phyloP scores from a whole-genome alignment of 1,140 invertebrate species.

The Achatina immaculata region DNA sequence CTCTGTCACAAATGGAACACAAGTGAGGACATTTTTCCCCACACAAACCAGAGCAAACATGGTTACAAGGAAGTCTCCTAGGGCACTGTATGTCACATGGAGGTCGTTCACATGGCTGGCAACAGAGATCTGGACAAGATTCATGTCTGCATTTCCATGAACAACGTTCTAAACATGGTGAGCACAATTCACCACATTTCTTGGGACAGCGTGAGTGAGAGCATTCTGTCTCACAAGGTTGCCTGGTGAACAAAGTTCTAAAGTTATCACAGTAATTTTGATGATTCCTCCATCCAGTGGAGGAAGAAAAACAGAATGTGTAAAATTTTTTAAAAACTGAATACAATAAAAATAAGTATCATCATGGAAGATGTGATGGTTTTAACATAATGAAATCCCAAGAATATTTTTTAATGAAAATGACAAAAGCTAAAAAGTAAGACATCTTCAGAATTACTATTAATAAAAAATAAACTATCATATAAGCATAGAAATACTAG shows the following conservation, averaged over 20 bases:
- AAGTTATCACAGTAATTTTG: too few species aligned
- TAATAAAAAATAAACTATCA: too few species aligned
- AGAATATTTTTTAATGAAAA: too few species aligned
- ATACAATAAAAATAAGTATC: too few species aligned
- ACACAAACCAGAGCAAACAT: slow-evolving; percentile 76
- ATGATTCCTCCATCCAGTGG: too few species aligned
- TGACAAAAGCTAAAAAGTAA: too few species aligned
- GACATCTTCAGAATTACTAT: too few species aligned
- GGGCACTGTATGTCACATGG: slow-evolving; percentile 71
- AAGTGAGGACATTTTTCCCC: slow-evolving; percentile 76
- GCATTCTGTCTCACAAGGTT: slow-evolving; percentile 75
- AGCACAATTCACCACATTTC: slow-evolving; percentile 76
- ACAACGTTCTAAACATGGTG: slow-evolving; percentile 73
- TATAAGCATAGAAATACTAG: too few species aligned
- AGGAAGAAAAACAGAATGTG: too few species aligned
- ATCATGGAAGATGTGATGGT: too few species aligned
- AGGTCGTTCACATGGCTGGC: slow-evolving; percentile 73
- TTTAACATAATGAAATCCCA: too few species aligned
- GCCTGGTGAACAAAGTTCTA: not conserved
- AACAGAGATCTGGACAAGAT: slow-evolving; percentile 74
- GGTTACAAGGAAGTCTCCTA: slow-evolving; percentile 73
- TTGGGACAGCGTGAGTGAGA: slow-evolving; percentile 72
- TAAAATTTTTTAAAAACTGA: too few species aligned
- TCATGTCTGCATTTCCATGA: slow-evolving; percentile 74
- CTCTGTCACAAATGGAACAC: slow-evolving; percentile 47